Evolutionary conservation across 2,888 invertebrate genomes (phyloP), one percentile per base, ranked within the genome.

Genomic region (Lepidonotus clava): DNA sequence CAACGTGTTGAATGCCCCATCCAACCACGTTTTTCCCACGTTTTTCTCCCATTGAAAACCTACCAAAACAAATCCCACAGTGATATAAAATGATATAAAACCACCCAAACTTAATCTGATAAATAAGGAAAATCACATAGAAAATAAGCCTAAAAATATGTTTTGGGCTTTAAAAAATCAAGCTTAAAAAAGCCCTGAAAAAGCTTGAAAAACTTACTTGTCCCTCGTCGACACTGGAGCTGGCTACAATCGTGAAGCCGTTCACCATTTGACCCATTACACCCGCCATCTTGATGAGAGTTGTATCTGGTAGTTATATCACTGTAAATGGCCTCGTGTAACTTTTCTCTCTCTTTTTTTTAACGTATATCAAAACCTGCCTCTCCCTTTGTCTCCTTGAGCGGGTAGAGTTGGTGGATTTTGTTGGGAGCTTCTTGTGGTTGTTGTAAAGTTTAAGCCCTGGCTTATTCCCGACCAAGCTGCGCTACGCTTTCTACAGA

Each of bases 241-340:
- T 24, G 66, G 28, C 11, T 18, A 80, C 80, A 4, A 80, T 46
- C 8, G 80, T 80, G 24, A n/a, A 46, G 46, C 46, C 46, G 32
- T 32, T 80, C 80, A 80, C 46, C 21, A 80, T 80, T 46, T 80
- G 80, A 18, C 80, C 34, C 80, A 80, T 80, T 46, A 80, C 46
- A n/a, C n/a, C n/a, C 46, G 80, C 41, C 80, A 46, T 46, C 80
- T 46, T 80, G 80, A 24, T 21, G n/a, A n/a, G n/a, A n/a, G n/a
- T 46, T 46, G 46, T 46, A 46, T 11, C 6, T 46, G 46, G 46
- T 11, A 18, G 18, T 11, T 46, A 11, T 11, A 11, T 46, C 8
- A 46, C 6, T 11, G 28, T 32, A 61, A 24, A 61, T 61, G n/a
- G 24, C 24, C 11, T 28, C 28, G 61, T 28, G 28, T 61, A 28